phyloP scores from a whole-genome alignment of 2,888 invertebrate species.

The Cheilosia pagana region DNA sequence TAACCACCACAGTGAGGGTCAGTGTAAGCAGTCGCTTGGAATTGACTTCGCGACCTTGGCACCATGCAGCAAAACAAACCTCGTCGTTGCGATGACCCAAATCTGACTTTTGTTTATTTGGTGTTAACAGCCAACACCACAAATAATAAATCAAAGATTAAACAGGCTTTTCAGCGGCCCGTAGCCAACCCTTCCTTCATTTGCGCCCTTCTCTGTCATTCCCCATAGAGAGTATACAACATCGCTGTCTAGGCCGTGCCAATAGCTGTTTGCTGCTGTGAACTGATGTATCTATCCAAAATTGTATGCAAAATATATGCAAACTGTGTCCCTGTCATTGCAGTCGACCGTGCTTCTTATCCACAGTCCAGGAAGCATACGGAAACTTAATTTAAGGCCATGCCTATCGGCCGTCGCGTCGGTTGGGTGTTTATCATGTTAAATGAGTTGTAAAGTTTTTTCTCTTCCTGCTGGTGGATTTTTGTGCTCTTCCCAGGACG shows the following conservation, averaged over 20 bases:
- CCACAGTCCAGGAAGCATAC: conserved; percentile 19
- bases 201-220: neutral
- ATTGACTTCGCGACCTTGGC: no score
- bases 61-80: no score
- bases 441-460: conserved; percentile 73
- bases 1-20: no score
- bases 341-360: conserved; percentile 20
- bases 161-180: neutral
- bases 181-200: neutral
- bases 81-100: no score
- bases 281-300: conserved; percentile 3
- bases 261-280: conserved; percentile 3
- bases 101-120: no score
- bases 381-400: conserved; percentile 56
- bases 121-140: neutral
- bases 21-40: no score
- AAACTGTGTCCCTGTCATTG: conserved; percentile 20
- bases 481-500: neutral
- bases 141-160: conserved; percentile 5
- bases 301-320: conserved; percentile 50
- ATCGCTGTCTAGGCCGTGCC: conserved; percentile 2
- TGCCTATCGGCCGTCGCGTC: conserved; percentile 48
- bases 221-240: neutral
- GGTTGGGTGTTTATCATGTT: conserved; percentile 66
- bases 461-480: conserved; percentile 14